A percentile compares a stretch with the other conserved stretches of the same genome.
These are phyloP conservation scores for Cylas formicarius DNA, from an alignment of 1,140 invertebrate genomes.

Conservation along the genomic window DNA sequence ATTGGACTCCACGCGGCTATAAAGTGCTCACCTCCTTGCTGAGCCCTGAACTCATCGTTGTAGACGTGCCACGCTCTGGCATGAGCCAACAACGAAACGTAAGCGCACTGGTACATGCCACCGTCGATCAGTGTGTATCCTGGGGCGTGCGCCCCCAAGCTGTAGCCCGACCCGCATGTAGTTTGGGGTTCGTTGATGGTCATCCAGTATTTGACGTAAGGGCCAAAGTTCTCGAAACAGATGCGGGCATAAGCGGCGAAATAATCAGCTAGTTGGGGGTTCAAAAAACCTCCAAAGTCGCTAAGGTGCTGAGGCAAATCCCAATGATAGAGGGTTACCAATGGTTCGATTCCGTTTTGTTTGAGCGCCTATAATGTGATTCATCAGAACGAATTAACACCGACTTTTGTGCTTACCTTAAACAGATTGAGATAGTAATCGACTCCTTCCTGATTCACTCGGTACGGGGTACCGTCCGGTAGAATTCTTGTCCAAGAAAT, in stretches of 20 bases:
- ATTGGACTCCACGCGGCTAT: not conserved
- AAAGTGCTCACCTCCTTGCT: conserved; percentile 37
- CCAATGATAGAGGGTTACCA: conserved; percentile 67
- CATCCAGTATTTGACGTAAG: conserved; percentile 42
- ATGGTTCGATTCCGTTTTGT: conserved; percentile 47
- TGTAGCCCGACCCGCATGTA: conserved; percentile 30
- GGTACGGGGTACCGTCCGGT: conserved; percentile 34
- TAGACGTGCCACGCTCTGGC: conserved; percentile 48
- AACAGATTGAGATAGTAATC: conserved; percentile 58
- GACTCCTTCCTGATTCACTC: conserved; percentile 52
- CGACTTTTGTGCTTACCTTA: conserved; percentile 2
- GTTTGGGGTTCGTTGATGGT: conserved; percentile 48
- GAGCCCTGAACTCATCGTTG: conserved; percentile 42
- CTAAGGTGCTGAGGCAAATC: conserved; percentile 58
- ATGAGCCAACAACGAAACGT: conserved; percentile 17
- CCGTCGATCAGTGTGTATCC: conserved; percentile 5
- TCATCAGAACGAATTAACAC: not conserved
- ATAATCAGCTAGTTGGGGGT: conserved; percentile 33
- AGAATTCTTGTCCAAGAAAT: conserved; percentile 50
- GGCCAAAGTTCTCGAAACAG: conserved; percentile 15
- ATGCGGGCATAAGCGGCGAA: conserved; percentile 35
- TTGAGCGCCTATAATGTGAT: conserved; percentile 39
- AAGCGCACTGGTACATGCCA: conserved; percentile 16
- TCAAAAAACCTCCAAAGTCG: conserved; percentile 40
- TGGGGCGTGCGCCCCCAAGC: conserved; percentile 3